Percentiles rank a stretch among this genome's conserved stretches.
Evolutionary conservation across 2,888 invertebrate species (phyloP).

Genomic region (Andrena minutula): DNA sequence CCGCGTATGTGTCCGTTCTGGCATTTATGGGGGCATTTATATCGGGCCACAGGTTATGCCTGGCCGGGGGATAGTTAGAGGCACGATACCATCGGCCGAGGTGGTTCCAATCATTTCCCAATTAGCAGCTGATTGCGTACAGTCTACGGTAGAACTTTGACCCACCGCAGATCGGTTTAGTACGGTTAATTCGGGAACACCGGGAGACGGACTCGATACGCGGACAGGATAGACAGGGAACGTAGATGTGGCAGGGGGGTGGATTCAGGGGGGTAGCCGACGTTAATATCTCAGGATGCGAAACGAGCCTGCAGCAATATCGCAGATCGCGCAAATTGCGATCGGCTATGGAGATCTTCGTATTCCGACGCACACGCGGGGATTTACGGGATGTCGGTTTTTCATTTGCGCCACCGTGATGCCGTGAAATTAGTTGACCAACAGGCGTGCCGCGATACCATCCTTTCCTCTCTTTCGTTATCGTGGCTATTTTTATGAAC

Average conservation of each 20-base stretch:
- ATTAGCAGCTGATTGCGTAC: conserved; percentile 83
- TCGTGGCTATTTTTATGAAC: neutral
- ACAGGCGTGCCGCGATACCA: conserved; percentile 26
- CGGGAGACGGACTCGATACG: conserved; percentile 42
- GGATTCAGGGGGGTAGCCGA: conserved; percentile 33
- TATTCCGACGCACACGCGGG: conserved; percentile 29
- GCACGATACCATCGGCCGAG: conserved; percentile 71
- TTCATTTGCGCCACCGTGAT: conserved; percentile 44
- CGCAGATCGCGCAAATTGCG: conserved; percentile 73
- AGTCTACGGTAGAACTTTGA: conserved; percentile 69
- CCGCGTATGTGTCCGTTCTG: conserved; percentile 60
- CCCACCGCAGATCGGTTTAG: conserved; percentile 56
- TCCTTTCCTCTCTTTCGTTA: neutral
- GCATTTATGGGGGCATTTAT: conserved; percentile 74
- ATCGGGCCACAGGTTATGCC: conserved; percentile 59
- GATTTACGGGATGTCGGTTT: conserved; percentile 59
- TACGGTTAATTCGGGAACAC: conserved; percentile 61
- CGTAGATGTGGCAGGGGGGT: conserved; percentile 28
- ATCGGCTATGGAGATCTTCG: conserved; percentile 70
- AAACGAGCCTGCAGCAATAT: conserved; percentile 69
- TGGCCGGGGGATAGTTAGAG: conserved; percentile 68
- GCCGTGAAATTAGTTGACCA: conserved; percentile 53
- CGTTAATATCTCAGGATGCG: conserved; percentile 72
- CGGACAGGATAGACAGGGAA: conserved; percentile 30
- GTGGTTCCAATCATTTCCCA: conserved; percentile 82